Evolutionary conservation across 2,797 vertebrate genomes (phyloP), one percentile per base, ranked within the genome.

Genomic region (Alfaro cultratus): DNA sequence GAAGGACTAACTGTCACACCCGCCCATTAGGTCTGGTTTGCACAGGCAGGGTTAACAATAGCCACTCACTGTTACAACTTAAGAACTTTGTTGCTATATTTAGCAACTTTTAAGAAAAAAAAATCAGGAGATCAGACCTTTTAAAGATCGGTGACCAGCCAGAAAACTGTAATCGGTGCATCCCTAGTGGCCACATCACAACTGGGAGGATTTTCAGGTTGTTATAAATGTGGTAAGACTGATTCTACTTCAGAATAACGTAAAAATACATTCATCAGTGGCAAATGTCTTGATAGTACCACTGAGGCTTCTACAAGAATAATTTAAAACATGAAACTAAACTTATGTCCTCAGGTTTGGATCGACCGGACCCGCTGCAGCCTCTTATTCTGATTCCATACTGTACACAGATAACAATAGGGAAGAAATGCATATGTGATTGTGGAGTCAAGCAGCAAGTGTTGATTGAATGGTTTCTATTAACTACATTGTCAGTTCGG

Each of bases 251-350:
- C 74, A 81, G 76, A 74, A 84, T 83, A 82, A 81, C 68, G 80
- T 68, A 64, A 91, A 29, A 80, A 75, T 88, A 92, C 91, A 94
- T 90, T 93, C 85, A 89, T 85, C 84, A 78, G 86, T 77, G 81
- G 83, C 39, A 73, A 31, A 84, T 81, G 82, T 86, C 83, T 43
- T 34, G 29, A 41, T 11, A 31, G 86, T 83, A 86, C 88, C 83
- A 82, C 86, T 29, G 81, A 75, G 77, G 76, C 82, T 81, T 91
- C 85, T 86, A 89, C 89, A 81, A 86, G 81, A 93, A 90, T 86
- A 87, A 89, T 79, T 87, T 85, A 85, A 68, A 77, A 77, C 15
- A 18, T 64, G 62, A 73, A 83, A 87, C 2, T 74, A 82, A 71
- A 82, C 67, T 57, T 12, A 75, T n/a, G 13, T 1, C 23, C 57